These are phyloP conservation scores for Reticulitermes lucifugus DNA, from an alignment of 2,888 invertebrate species.

Conservation along the genomic window DNA sequence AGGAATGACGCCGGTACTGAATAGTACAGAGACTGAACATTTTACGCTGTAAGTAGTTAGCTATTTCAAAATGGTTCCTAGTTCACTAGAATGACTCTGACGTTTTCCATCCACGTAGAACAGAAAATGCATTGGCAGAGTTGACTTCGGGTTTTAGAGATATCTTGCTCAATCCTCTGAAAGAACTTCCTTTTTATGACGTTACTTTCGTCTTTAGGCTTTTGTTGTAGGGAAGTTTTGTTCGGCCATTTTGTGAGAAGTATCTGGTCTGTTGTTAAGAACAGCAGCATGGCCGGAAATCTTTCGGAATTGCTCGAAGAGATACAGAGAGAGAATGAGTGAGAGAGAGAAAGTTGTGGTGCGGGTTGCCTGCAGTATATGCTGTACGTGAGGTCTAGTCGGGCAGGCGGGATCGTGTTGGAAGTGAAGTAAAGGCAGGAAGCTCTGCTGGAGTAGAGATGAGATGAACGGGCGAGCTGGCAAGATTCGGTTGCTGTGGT, in stretches of 20 bases:
- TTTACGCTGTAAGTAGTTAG: no score
- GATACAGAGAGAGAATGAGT: background rate
- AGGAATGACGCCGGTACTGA: no score
- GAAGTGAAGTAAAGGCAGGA: background rate
- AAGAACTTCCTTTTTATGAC: constrained; percentile 1
- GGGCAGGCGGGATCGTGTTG: background rate
- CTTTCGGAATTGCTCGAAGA: constrained; percentile 36
- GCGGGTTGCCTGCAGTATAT: constrained; percentile 7
- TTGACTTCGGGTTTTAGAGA: background rate
- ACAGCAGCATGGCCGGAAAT: constrained; percentile 34
- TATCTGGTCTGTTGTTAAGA: constrained; percentile 29
- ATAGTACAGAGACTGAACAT: no score
- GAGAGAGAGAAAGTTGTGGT: constrained; percentile 14
- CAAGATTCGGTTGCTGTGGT: constrained; percentile 48
- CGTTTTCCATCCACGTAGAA: background rate
- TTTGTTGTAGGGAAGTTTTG: constrained; percentile 29
- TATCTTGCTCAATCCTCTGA: background rate
- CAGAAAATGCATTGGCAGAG: background rate
- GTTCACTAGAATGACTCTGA: no score
- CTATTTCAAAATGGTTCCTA: no score
- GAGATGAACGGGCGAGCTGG: constrained; percentile 20
- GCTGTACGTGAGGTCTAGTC: constrained; percentile 10
- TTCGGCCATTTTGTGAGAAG: constrained; percentile 33
- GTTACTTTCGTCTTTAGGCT: background rate
- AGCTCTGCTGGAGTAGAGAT: constrained; percentile 16